phyloP scores from a whole-genome alignment of 2,113 vertebrate species.

The Pygoscelis adeliae region DNA sequence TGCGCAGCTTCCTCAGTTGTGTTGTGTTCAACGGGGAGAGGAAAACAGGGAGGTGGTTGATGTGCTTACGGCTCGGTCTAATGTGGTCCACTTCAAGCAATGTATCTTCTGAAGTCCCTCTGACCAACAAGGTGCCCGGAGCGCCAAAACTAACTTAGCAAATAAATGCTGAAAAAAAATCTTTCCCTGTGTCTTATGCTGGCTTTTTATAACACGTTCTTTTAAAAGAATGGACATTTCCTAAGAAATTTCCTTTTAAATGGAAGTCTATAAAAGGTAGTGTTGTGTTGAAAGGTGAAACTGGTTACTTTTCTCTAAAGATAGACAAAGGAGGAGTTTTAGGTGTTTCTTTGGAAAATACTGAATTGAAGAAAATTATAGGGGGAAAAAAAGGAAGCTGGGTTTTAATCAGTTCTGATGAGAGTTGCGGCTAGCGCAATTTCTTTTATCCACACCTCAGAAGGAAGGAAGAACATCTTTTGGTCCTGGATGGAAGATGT shows the following conservation, averaged over 20 bases:
- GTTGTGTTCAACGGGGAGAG: not conserved
- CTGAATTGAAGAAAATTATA: not conserved
- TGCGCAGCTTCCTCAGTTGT: not conserved
- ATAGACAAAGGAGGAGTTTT: not conserved
- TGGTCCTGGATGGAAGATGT: not conserved
- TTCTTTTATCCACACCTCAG: not conserved
- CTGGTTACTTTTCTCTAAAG: not conserved
- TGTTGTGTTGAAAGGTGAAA: not conserved
- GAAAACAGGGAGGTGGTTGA: not conserved
- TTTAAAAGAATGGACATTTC: not conserved
- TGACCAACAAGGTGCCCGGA: fast-evolving
- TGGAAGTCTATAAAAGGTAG: not conserved
- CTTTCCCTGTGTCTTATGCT: not conserved
- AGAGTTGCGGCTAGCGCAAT: not conserved
- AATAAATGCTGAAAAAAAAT: not conserved
- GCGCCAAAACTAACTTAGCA: fast-evolving
- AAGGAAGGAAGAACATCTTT: not conserved
- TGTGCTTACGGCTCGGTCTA: not conserved
- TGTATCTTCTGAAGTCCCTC: not conserved
- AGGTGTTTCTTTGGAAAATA: not conserved
- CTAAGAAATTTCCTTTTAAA: not conserved
- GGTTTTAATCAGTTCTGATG: not conserved
- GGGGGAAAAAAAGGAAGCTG: fast-evolving
- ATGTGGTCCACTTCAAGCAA: not conserved
- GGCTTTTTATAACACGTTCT: not conserved